Base-by-base conservation (phyloP, 2,113 vertebrate species). In the Myotis davidii region DNA sequence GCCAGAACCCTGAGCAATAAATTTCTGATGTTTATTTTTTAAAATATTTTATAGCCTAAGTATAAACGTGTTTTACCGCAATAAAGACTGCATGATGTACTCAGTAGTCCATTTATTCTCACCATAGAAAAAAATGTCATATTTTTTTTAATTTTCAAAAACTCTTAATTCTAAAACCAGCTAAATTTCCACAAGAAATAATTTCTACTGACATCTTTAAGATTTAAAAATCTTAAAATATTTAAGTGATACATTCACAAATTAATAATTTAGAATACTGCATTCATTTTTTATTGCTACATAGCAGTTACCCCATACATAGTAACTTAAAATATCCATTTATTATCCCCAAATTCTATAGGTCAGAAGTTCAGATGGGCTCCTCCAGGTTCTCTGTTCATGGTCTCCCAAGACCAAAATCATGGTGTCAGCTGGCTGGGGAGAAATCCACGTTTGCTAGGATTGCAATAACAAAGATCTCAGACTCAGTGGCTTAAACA, bases 221-320 rank as follows among this genome's bases (percentile, higher is more conserved):
- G 59, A 88, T 76, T 61, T 70, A 42, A 88, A 92, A 79, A 92
- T 27, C 69, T 34, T 82, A 92, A 95, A 92, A 88, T 84, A 70
- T 90, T 52, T 69, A 91, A 90, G 74, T 50, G 69, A 34, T 2
- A 29, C 3, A 52, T 39, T 91, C 5, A 76, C 42, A 29, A 65
- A 78, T 52, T 72, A 82, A 54, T 56, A 48, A 56, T 64, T 79
- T 59, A 85, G 21, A 21, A 29, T 77, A 54, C 61, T 70, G 0
- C 39, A 87, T 65, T 85, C 17, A 20, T 79, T 78, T 94, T 72
- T 45, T 88, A 39, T 88, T 59, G 9, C 12, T 91, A 3, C 6
- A 64, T 83, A 85, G 79, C 12, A 48, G 20, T 48, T 37, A 85
- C 1, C 45, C 56, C 25, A 78, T 32, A 73, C 56, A 73, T 37